Evolutionary conservation across 2,888 invertebrate species (phyloP).

Genomic region (Automeris io): DNA sequence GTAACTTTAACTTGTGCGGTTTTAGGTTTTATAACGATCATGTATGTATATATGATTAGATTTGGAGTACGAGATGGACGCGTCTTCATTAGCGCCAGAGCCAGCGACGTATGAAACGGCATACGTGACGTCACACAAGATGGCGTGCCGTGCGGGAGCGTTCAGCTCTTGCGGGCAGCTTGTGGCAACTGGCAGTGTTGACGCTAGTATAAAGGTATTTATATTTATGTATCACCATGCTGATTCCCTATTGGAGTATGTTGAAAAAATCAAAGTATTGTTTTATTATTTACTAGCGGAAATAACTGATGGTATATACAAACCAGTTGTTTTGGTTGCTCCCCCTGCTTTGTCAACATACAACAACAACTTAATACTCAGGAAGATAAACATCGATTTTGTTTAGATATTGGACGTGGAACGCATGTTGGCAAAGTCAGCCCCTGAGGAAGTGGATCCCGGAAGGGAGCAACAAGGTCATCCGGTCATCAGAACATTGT

Average conservation of each 20-base stretch:
- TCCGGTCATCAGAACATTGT: slow-evolving; percentile 96
- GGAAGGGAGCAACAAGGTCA: slow-evolving; percentile 94
- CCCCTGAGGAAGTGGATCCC: slow-evolving; percentile 90
- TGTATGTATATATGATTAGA: too few relatives aligned
- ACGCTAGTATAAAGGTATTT: slow-evolving; percentile 95
- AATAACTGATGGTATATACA: too few relatives aligned
- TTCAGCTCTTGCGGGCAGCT: slow-evolving; percentile 97
- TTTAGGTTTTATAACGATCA: too few relatives aligned
- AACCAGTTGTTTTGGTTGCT: too few relatives aligned
- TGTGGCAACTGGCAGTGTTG: slow-evolving; percentile 98
- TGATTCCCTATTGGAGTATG: too few relatives aligned
- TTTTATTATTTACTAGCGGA: too few relatives aligned
- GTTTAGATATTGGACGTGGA: slow-evolving; percentile 96
- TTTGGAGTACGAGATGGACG: slow-evolving; percentile 97
- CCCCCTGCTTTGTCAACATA: background rate
- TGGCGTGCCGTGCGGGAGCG: slow-evolving; percentile 95
- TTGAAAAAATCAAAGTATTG: too few relatives aligned
- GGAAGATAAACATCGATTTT: background rate
- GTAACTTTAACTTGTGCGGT: too few relatives aligned
- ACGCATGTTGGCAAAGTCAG: slow-evolving; percentile 98
- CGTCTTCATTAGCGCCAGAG: slow-evolving; percentile 94
- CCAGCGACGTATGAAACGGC: slow-evolving; percentile 99
- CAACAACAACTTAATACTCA: background rate
- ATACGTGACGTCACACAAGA: slow-evolving; percentile 98
- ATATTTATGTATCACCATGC: too few relatives aligned